A percentile compares a stretch with the other conserved stretches of the same genome.
Evolutionary conservation across 2,888 invertebrate species (phyloP).

Genomic region (Heteropelma amictum): DNA sequence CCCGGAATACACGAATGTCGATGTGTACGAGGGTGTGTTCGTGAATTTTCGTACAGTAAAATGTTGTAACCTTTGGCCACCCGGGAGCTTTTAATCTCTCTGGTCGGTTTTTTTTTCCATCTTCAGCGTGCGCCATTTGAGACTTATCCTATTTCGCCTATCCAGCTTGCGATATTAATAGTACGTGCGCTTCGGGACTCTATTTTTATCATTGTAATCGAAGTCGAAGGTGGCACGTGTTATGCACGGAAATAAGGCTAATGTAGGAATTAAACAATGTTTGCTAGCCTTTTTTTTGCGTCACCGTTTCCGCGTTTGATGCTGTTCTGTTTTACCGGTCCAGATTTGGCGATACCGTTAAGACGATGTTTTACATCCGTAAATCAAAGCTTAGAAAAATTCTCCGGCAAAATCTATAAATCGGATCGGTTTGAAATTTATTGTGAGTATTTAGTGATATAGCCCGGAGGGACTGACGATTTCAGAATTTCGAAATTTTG

Average conservation of each 20-base stretch:
- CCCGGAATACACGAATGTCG: background rate
- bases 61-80: background rate
- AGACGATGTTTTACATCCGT: too few relatives aligned
- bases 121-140: constrained; percentile 15
- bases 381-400: too few relatives aligned
- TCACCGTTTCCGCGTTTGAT: too few relatives aligned
- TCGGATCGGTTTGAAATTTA: too few relatives aligned
- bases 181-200: constrained; percentile 3
- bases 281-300: too few relatives aligned
- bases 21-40: background rate
- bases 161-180: constrained; percentile 21
- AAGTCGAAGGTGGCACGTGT: background rate
- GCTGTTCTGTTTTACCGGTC: too few relatives aligned
- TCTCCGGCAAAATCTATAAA: too few relatives aligned
- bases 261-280: background rate
- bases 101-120: background rate
- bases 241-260: background rate
- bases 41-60: background rate
- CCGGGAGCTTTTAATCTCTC: background rate
- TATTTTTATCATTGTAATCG: constrained; percentile 33
- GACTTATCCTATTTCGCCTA: background rate
- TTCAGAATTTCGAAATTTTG: too few relatives aligned
- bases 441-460: too few relatives aligned
- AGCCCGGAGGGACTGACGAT: too few relatives aligned
- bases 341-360: too few relatives aligned